These are phyloP conservation scores for Limenitis arthemis DNA, from an alignment of 2,888 invertebrate species.

Conservation along the genomic window DNA sequence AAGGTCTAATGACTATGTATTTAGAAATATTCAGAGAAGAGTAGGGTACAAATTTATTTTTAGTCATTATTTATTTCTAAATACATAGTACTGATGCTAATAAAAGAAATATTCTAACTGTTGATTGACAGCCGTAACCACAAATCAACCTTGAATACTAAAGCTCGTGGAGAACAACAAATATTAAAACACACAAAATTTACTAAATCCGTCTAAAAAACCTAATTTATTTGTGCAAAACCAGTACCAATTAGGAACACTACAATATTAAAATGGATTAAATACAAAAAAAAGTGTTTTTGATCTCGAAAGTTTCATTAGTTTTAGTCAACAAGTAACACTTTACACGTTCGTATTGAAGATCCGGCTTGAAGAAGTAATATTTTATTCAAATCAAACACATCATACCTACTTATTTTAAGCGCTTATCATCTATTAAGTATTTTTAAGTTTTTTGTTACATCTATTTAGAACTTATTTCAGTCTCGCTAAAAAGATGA, in stretches of 20 bases:
- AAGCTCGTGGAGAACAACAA: slow-evolving; percentile 10
- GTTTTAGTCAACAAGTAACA: slow-evolving; percentile 1
- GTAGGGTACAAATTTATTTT: no score
- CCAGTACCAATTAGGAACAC: neutral
- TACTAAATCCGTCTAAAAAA: neutral
- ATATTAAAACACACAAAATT: neutral
- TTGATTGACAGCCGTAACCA: slow-evolving; percentile 18
- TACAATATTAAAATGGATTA: neutral
- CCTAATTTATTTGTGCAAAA: neutral
- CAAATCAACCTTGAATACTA: slow-evolving; percentile 14
- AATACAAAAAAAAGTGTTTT: no score
- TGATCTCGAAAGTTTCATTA: neutral
- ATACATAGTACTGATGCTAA: no score
- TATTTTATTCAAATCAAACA: slow-evolving; percentile 1
- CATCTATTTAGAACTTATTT: no score
- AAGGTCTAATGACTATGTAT: no score
- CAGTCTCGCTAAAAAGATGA: no score
- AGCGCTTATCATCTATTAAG: no score
- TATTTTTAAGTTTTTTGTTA: no score
- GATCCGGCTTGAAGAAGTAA: slow-evolving; percentile 8
- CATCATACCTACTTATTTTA: no score
- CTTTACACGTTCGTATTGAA: slow-evolving; percentile 1
- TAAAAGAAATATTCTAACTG: slow-evolving; percentile 9
- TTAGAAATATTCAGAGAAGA: no score
- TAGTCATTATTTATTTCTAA: no score